Evolutionary conservation across 1,140 invertebrate species (phyloP), one percentile per base, ranked within the genome.

Genomic region (Triops longicaudatus): DNA sequence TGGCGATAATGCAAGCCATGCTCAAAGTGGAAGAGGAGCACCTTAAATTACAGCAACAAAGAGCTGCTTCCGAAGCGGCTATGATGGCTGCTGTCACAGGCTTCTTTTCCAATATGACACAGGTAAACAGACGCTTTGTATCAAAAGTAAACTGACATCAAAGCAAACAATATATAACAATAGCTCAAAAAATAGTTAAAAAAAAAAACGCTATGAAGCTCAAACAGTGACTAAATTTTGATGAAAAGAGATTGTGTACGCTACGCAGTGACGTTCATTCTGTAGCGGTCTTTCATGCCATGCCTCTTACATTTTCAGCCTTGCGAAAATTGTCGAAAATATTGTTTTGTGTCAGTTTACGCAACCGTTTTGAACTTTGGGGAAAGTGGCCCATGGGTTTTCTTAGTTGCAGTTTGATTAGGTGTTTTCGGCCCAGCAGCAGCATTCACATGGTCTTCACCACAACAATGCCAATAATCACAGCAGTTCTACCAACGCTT

Each of bases 21-120:
- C 43, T 78, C 28, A 76, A 78, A 50, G 77, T 78, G 26, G 78
- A 78, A 50, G 74, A 76, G 71, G 78, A 78, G 75, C 74, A 73
- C 31, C 71, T 78, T 71, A 76, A 78, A 26, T 73, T 78, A 73
- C 78, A 78, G 74, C 74, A 78, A 73, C 73, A 77, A 27, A 31
- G 78, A 73, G 74, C 75, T 4, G 78, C 74, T 44, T 77, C 71
- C 27, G 78, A 78, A 73, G 75, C 78, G 42, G 72, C 75, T 27
- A 78, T 78, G 78, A 78, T 78, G 78, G 41, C 74, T 44, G 78
- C 78, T 12, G 78, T 78, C 22, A 78, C 78, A 22, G 74, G 75
- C 26, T 78, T 78, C 42, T 78, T 78, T 37, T 78, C 78, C n/a
- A 77, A 76, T 28, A 78, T 78, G 78, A 44, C 78, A 50, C 75